phyloP scores from a whole-genome alignment of 2,113 vertebrate genomes.

The Cygnus atratus region DNA sequence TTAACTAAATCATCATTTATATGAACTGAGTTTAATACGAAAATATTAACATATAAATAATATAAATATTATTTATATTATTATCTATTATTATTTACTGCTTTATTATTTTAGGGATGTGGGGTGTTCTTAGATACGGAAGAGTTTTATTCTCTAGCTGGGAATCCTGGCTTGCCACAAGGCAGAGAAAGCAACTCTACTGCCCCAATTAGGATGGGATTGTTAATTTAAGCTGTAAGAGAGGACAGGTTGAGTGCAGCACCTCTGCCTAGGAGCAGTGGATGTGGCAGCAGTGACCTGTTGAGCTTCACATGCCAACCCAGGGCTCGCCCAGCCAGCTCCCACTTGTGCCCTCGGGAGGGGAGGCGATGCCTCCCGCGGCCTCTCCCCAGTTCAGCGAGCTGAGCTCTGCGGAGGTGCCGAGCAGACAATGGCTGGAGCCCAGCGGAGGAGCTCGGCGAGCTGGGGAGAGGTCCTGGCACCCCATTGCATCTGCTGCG shows the following conservation, averaged over 20 bases:
- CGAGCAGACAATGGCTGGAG: accelerated
- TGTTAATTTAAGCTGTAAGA: accelerated
- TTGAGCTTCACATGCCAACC: accelerated
- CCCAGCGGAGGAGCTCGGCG: background rate
- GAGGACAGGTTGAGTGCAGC: background rate
- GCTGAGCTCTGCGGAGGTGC: accelerated
- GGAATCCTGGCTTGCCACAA: background rate
- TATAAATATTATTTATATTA: background rate
- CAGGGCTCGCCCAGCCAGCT: background rate
- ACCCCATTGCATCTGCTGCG: background rate
- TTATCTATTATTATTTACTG: too few species aligned
- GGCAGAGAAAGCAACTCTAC: background rate
- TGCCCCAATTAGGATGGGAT: background rate
- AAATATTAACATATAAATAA: background rate
- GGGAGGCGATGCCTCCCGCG: too few species aligned
- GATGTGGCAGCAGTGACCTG: accelerated
- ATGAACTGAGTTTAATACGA: background rate
- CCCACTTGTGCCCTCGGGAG: too few species aligned
- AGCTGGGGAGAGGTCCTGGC: background rate
- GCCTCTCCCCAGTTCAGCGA: too few species aligned
- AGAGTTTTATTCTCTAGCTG: background rate
- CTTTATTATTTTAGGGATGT: background rate
- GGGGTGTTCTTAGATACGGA: background rate
- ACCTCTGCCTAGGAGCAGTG: background rate
- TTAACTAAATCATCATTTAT: background rate